Base-by-base conservation (phyloP, 2,888 invertebrate genomes). In the Trachelus stipa region DNA sequence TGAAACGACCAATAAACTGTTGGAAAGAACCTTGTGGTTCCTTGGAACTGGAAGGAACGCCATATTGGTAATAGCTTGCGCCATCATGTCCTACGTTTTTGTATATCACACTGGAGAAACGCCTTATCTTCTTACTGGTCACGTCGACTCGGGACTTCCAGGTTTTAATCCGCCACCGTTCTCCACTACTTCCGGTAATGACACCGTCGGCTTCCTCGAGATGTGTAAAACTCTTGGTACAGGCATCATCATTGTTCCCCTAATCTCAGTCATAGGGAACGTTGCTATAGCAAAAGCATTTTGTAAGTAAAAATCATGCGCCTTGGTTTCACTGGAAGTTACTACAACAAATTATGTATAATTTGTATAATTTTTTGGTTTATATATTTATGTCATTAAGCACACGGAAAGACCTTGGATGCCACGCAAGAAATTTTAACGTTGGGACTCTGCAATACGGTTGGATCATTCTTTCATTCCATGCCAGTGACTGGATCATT, bases 221-320 rank as follows among this genome's bases (percentile, higher is more conserved):
- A 94, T 95, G 93, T 85, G 94, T 1, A 90, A 93, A 78, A 93
- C 94, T 85, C 92, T 96, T 75, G 95, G 95, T 0, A 92, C 94
- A 68, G 96, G 96, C 0, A 92, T 96, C 68, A 85, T 94, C 34
- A 93, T 97, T 4, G 94, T 96, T 3, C 96, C 97, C 0, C 90
- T 97, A 34, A 93, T 97, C 34, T 95, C 95, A 1, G 94, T 97
- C 78, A 93, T 97, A 74, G 95, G 95, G 76, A 95, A 96, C 84
- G 95, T 97, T 69, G 96, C 97, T 4, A 96, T 97, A 81, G 96
- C 96, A n/a, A 97, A 96, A 91, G 95, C 96, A 77, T 97, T 97
- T 91, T 94, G 96, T 96, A 92, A 94, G 94, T 93, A 75, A 23
- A 2, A 56, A 56, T 23, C 23, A 6, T 9, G 56, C 33, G 31